Base-by-base conservation (phyloP, 1,140 invertebrate genomes). In the Heliothis virescens region DNA sequence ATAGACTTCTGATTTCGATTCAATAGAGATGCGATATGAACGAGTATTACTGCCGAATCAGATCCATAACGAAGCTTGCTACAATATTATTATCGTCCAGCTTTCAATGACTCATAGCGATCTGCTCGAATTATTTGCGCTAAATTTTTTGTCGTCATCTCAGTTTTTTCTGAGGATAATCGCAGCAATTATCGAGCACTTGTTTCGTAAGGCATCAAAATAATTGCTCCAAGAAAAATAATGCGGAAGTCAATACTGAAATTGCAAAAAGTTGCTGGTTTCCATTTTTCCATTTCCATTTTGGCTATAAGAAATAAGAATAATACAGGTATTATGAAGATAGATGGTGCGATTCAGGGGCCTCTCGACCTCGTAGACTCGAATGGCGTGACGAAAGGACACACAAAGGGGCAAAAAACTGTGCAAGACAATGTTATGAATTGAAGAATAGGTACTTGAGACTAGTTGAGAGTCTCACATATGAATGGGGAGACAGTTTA, bases 71-170 rank as follows among this genome's bases (percentile, higher is more conserved):
- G 18, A 47, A 47, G 15, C n/a, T 47, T n/a, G 63, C 67, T n/a
- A 74, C 65, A 72, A 72, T 50, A 71, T 41, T 86, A 82, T 87
- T 88, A 89, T 88, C 89, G 26, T 67, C 87, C 76, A 80, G 52
- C 69, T 55, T 71, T 15, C 71, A 81, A 86, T 91, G 89, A 91
- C 65, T 90, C 90, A 92, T 65, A 73, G 72, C 80, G 81, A 86
- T 90, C 69, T 89, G 86, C 86, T 91, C 87, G 88, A 89, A 90
- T 91, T 84, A 83, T 91, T 86, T 81, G 75, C 59, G 21, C 76
- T 60, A 79, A 18, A 69, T 53, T 88, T 86, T 88, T 85, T 87
- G 79, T 21, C 10, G 13, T 78, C 67, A 76, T 79, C 13, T 65
- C 11, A n/a, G 59, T 80, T 81, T 82, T 86, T 84, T 78, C 77